phyloP scores from a whole-genome alignment of 1,140 invertebrate genomes.

The Phymastichus coffea region DNA sequence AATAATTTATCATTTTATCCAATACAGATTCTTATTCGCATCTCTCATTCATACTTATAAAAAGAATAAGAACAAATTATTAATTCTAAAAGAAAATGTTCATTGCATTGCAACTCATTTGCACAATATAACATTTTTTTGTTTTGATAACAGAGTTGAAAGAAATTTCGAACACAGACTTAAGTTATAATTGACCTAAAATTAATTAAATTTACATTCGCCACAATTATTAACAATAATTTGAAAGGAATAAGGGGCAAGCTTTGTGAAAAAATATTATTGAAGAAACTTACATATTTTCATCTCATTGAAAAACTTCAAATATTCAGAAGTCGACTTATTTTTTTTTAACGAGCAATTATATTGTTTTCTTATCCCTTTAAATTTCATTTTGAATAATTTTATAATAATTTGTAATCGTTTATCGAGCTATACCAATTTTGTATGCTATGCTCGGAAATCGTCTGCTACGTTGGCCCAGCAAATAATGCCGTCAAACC shows the following conservation, averaged over 20 bases:
- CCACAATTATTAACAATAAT: conserved; percentile 15
- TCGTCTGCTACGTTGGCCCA: conserved; percentile 51
- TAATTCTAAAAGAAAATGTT: neutral
- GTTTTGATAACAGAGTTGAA: neutral
- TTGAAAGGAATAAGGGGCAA: conserved; percentile 18
- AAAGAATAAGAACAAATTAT: conserved; percentile 15
- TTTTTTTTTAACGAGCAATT: neutral
- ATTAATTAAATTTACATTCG: conserved; percentile 16
- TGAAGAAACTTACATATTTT: conserved; percentile 7
- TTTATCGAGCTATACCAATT: conserved; percentile 44
- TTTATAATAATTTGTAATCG: conserved; percentile 37
- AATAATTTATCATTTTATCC: conserved; percentile 21
- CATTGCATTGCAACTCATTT: too few species aligned
- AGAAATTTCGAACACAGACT: conserved; percentile 17
- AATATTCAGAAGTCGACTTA: neutral
- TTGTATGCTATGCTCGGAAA: conserved; percentile 31
- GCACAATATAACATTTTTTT: neutral
- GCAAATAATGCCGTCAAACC: conserved; percentile 58
- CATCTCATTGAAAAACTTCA: too few species aligned
- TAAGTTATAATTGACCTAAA: conserved; percentile 17
- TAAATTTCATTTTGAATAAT: conserved; percentile 9
- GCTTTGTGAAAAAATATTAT: neutral
- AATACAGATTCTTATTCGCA: conserved; percentile 7
- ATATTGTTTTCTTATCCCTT: conserved; percentile 5
- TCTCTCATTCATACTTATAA: conserved; percentile 1